A percentile compares a stretch with the other conserved stretches of the same genome.
Conservation (phyloP, 2,888 invertebrate species). For the Drosophila subquinaria region DNA sequence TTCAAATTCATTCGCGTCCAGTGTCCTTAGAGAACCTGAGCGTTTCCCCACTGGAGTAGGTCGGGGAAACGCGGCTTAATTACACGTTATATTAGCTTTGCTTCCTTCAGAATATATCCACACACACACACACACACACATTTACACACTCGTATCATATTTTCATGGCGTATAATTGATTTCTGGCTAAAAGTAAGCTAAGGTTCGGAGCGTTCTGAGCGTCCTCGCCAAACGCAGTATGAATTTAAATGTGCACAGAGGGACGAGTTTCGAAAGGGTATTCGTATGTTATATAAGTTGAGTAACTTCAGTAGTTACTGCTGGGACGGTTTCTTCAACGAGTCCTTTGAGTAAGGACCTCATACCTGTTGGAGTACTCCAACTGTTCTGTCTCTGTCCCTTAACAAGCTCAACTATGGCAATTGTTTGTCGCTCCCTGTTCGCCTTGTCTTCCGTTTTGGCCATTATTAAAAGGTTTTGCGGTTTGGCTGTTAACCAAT, state of each 20-base stretch:
- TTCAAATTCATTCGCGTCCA: slow-evolving; percentile 56
- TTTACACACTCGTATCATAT: slow-evolving; percentile 58
- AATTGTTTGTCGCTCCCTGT: slow-evolving; percentile 12
- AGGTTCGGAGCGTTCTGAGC: slow-evolving; percentile 19
- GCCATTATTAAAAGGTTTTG: slow-evolving; percentile 78
- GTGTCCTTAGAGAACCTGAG: slow-evolving; percentile 44
- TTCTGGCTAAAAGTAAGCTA: slow-evolving; percentile 64
- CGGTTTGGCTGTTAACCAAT: slow-evolving; percentile 75
- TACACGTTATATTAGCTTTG: slow-evolving; percentile 72
- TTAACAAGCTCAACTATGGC: slow-evolving; percentile 16
- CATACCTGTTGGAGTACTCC: slow-evolving; percentile 1
- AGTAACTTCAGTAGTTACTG: slow-evolving; percentile 18
- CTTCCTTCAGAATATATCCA: slow-evolving; percentile 12
- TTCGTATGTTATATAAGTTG: slow-evolving; percentile 17
- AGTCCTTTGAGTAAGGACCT: slow-evolving; percentile 1
- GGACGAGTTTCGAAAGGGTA: slow-evolving; percentile 5
- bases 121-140: slow-evolving; percentile 2
- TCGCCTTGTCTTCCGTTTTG: slow-evolving; percentile 23
- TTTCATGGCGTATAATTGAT: slow-evolving; percentile 75
- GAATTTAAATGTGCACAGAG: slow-evolving; percentile 65
- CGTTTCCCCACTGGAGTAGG: slow-evolving; percentile 39
- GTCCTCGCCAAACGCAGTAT: slow-evolving; percentile 56
- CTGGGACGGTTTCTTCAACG: slow-evolving; percentile 3
- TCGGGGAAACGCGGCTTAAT: slow-evolving; percentile 59
- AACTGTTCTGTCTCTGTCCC: not conserved